Percentiles rank a stretch among this genome's conserved stretches.
Evolutionary conservation across 1,140 invertebrate genomes (phyloP).

Genomic region (Caenorhabditis briggsae): DNA sequence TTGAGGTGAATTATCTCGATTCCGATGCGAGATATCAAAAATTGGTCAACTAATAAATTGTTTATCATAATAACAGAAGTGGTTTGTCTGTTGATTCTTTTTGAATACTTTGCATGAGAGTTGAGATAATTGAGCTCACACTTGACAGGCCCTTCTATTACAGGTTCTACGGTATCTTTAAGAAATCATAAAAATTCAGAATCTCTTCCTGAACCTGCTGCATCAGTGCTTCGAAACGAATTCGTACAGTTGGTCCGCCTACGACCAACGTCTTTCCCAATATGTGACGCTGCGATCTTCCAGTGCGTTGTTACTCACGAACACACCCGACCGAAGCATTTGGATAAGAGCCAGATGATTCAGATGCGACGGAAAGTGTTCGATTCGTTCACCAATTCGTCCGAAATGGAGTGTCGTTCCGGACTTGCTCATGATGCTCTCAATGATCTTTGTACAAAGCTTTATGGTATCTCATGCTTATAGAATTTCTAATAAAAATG

Average conservation of each 20-base stretch:
- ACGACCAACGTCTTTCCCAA: conserved; percentile 49
- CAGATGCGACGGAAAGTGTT: conserved; percentile 39
- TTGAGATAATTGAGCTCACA: no score
- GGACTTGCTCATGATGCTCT: conserved; percentile 59
- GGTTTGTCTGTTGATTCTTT: no score
- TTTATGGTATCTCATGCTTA: conserved; percentile 57
- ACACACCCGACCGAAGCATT: background rate
- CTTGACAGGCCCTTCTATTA: no score
- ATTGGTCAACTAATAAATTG: no score
- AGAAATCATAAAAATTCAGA: background rate
- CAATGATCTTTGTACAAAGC: conserved; percentile 58
- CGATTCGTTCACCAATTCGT: conserved; percentile 33
- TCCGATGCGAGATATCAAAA: no score
- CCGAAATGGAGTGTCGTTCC: conserved; percentile 56
- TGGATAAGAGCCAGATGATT: background rate
- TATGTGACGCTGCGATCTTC: conserved; percentile 44
- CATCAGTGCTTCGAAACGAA: conserved; percentile 54
- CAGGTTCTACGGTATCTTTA: no score
- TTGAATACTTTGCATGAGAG: no score
- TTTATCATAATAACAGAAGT: no score
- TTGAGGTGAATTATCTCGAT: no score
- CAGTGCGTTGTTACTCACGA: conserved; percentile 39
- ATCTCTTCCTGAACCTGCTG: conserved; percentile 48
- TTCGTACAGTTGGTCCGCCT: conserved; percentile 54
- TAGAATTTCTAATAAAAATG: conserved; percentile 27